These are phyloP conservation scores for Coelopa frigida DNA, from an alignment of 1,140 invertebrate genomes.

Conservation along the genomic window DNA sequence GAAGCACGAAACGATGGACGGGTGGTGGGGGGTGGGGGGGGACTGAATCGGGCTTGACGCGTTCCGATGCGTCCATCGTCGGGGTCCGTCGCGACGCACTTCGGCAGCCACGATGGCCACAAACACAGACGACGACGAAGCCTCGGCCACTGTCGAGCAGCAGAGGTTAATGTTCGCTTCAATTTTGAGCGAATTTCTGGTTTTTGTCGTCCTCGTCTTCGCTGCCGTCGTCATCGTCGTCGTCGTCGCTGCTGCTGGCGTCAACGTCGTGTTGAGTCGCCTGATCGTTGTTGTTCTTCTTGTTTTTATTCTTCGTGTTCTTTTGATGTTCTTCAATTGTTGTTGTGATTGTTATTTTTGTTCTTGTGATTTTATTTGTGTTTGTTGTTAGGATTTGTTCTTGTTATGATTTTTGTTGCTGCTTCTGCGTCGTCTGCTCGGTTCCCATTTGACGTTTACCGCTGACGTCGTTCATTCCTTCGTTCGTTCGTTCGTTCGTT, in stretches of 20 bases:
- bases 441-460: not conserved
- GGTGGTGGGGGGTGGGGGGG: too few relatives aligned
- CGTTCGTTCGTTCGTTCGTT: not conserved
- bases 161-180: too few relatives aligned
- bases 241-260: not conserved
- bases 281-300: not conserved
- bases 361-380: not conserved
- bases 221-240: slow-evolving; percentile 1
- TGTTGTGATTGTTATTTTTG: slow-evolving; percentile 1
- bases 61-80: too few relatives aligned
- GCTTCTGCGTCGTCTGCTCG: not conserved
- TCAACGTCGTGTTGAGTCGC: not conserved
- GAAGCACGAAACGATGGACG: too few relatives aligned
- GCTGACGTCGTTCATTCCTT: not conserved
- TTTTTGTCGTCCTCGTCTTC: too few relatives aligned
- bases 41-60: too few relatives aligned
- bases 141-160: too few relatives aligned
- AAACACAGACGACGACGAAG: too few relatives aligned
- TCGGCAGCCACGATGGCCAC: too few relatives aligned
- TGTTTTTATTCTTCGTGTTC: not conserved
- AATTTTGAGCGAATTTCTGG: too few relatives aligned
- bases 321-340: slow-evolving; percentile 2
- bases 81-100: too few relatives aligned
- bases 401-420: slow-evolving; percentile 1
- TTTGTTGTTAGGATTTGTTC: not conserved